A percentile compares a stretch with the other conserved stretches of the same genome.
Evolutionary conservation across 2,888 invertebrate species (phyloP).

Genomic region (Esperia sulphurella): DNA sequence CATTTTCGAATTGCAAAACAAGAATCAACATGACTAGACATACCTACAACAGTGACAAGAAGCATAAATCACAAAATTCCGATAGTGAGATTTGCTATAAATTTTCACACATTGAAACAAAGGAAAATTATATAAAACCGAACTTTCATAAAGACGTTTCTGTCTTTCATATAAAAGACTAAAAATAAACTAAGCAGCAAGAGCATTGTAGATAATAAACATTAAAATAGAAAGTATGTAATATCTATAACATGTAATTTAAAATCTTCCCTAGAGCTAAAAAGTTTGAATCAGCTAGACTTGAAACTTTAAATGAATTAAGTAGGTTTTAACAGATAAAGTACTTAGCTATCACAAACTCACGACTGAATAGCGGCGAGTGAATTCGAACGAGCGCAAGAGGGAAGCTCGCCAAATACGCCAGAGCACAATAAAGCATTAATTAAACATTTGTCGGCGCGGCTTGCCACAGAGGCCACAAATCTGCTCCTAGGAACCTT

Average conservation of each 20-base stretch:
- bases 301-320: constrained; percentile 10
- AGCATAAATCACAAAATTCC: background rate
- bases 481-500: constrained; percentile 7
- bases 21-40: background rate
- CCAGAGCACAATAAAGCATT: constrained; percentile 23
- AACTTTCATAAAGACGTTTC: too few species aligned
- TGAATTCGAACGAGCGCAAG: constrained; percentile 9
- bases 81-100: background rate
- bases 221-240: too few species aligned
- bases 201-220: too few species aligned
- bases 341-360: constrained; percentile 2
- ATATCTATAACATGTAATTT: too few species aligned
- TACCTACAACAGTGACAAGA: background rate
- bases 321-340: constrained; percentile 2
- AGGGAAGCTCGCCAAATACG: constrained; percentile 17
- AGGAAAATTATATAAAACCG: too few species aligned
- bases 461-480: constrained; percentile 9
- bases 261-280: too few species aligned
- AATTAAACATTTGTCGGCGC: constrained; percentile 27
- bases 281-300: background rate
- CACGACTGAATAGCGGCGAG: constrained; percentile 12
- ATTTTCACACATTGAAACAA: too few species aligned
- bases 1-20: constrained; percentile 8
- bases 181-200: too few species aligned
- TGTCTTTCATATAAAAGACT: too few species aligned